These are phyloP conservation scores for Chelonus insularis DNA, from an alignment of 1,140 invertebrate species.

Conservation along the genomic window DNA sequence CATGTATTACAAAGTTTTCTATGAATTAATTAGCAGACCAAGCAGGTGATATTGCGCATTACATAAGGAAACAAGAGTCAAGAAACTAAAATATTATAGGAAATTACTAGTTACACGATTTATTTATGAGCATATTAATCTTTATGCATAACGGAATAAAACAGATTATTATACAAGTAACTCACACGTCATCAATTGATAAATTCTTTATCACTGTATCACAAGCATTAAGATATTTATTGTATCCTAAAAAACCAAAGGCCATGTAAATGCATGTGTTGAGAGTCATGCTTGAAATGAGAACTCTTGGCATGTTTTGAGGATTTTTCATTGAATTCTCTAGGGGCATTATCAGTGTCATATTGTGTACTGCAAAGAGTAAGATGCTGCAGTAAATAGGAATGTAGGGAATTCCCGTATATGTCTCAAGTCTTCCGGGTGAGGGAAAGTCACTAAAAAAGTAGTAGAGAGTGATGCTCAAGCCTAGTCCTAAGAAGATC, in stretches of 20 bases:
- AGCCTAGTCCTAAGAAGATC: slow-evolving; percentile 45
- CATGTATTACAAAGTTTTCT: not conserved
- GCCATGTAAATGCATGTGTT: slow-evolving; percentile 56
- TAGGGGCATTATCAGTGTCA: slow-evolving; percentile 60
- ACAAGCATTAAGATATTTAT: slow-evolving; percentile 58
- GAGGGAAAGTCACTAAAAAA: slow-evolving; percentile 49
- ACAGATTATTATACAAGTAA: slow-evolving; percentile 25
- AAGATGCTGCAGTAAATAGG: slow-evolving; percentile 60
- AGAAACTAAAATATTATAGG: not conserved
- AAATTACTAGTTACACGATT: not conserved
- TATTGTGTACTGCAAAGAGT: slow-evolving; percentile 65
- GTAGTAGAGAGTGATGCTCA: slow-evolving; percentile 58
- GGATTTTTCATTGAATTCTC: slow-evolving; percentile 64
- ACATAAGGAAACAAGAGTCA: not conserved
- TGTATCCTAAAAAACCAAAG: slow-evolving; percentile 65
- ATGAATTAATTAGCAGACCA: not conserved
- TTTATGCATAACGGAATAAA: not conserved
- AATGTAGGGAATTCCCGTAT: slow-evolving; percentile 26
- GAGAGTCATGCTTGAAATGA: slow-evolving; percentile 57
- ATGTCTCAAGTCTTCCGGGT: slow-evolving; percentile 29
- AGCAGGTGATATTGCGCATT: slow-evolving; percentile 2
- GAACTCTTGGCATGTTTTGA: slow-evolving; percentile 53
- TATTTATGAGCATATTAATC: not conserved
- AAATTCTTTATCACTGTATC: slow-evolving; percentile 59
- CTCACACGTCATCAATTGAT: slow-evolving; percentile 47